Evolutionary conservation across 1,140 invertebrate genomes (phyloP), one percentile per base, ranked within the genome.

Genomic region (Harpegnathos saltator): DNA sequence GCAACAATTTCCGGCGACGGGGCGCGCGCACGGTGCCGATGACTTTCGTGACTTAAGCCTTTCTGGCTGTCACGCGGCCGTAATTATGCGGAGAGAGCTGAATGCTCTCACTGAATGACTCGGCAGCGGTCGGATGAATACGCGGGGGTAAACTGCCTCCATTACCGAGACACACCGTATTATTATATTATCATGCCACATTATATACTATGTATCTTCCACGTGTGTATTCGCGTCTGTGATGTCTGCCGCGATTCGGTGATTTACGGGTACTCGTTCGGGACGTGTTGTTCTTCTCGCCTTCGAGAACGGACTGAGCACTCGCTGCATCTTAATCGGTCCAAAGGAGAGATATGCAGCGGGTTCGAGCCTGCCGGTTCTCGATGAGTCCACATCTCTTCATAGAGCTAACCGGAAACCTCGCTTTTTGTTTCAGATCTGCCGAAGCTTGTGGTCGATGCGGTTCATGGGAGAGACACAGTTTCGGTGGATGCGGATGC

Each of bases 1-100:
- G 33, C 48, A 77, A 71, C 69, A 59, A 58, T 74, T 86, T 82
- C 72, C 80, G 85, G 85, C 52, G 74, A 75, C 44, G 58, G 63
- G 50, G 63, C 24, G 59, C 24, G 59, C 59, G 72, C 4, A 75
- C 59, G 38, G 19, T 66, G 33, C 48, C 62, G 29, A 68, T 77
- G 48, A 77, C 74, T 77, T 54, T 77, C 74, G 74, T 77, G 62
- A 77, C 74, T 77, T 54, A 68, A 77, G 62, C 62, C 48, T 68
- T 77, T 77, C 74, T 77, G 73, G 73, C 61, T 77, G 74, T 77
- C 61, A 77, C 17, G 48, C 44, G 19, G 26, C 62, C 29, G 14
- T 68, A 66, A 77, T 77, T 77, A 68, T 77, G 48, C 62, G 26
- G 24, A 33, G 29, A 68, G 62, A 68, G 26, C 29, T 56, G 62